Evolutionary conservation across 2,888 invertebrate genomes (phyloP).

Genomic region (Troglohyphantes excavatus): DNA sequence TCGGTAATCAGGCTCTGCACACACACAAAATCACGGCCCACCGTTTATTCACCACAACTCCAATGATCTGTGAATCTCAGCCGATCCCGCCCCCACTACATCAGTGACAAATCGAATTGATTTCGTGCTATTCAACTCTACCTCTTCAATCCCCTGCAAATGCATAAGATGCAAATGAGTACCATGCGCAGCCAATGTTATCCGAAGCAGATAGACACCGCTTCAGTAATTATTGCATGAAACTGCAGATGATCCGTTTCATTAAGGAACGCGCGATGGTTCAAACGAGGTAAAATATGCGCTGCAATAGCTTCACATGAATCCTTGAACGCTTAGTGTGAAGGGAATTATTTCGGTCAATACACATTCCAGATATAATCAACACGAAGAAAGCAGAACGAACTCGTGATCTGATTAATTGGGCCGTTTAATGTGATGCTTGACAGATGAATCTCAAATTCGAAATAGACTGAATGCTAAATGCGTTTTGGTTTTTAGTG

Average conservation of each 20-base stretch:
- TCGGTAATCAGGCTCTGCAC: not conserved
- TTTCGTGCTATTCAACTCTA: constrained; percentile 7
- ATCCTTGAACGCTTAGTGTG: constrained; percentile 15
- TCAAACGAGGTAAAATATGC: constrained; percentile 22
- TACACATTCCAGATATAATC: constrained; percentile 7
- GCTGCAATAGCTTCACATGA: constrained; percentile 11
- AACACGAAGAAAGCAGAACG: not conserved
- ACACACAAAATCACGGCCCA: not conserved
- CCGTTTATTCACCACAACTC: not conserved
- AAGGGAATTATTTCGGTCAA: constrained; percentile 2
- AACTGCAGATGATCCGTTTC: constrained; percentile 37
- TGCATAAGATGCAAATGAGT: constrained; percentile 48
- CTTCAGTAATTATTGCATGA: constrained; percentile 33
- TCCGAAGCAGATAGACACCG: not conserved
- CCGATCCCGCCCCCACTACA: not conserved
- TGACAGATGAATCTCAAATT: no score
- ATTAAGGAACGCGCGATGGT: constrained; percentile 15
- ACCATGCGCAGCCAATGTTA: constrained; percentile 25
- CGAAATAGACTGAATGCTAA: no score
- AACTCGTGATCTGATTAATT: no score
- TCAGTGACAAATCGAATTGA: constrained; percentile 7
- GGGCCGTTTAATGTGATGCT: no score
- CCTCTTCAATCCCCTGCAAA: constrained; percentile 26
- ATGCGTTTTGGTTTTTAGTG: no score
- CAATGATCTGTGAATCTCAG: not conserved